A percentile compares a stretch with the other conserved stretches of the same genome.
Conservation (phyloP, 2,888 invertebrate genomes). For the Drosophila colorata region DNA sequence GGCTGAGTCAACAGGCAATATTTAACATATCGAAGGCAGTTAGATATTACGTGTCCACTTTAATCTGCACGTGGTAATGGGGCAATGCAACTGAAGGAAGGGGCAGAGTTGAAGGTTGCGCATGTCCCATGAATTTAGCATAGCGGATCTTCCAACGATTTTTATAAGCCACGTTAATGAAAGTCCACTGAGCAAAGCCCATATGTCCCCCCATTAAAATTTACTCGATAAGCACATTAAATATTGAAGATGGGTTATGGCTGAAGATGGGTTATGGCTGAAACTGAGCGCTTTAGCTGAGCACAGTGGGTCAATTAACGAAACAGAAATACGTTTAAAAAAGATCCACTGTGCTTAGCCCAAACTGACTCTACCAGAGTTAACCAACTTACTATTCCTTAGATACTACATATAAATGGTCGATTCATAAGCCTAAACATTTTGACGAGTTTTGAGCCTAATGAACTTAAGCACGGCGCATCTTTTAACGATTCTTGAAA, state of each 20-base stretch:
- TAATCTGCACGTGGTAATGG: neutral
- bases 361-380: neutral
- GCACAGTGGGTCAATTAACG: neutral
- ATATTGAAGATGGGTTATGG: too few species aligned
- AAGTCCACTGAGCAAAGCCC: neutral
- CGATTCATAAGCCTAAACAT: too few species aligned
- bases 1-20: neutral
- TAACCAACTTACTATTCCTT: neutral
- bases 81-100: neutral
- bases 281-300: neutral
- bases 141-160: constrained; percentile 2
- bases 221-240: too few species aligned
- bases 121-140: neutral
- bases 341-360: neutral
- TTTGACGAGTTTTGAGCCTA: too few species aligned
- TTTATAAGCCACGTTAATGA: neutral
- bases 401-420: too few species aligned
- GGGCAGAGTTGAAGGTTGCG: neutral
- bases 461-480: too few species aligned
- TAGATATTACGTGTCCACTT: neutral
- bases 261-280: too few species aligned
- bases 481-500: too few species aligned
- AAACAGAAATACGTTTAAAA: neutral
- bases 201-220: too few species aligned
- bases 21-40: neutral